Percentiles rank a stretch among this genome's conserved stretches.
Conservation (phyloP, 2,797 vertebrate species). For the Syngnathus rostellatus region DNA sequence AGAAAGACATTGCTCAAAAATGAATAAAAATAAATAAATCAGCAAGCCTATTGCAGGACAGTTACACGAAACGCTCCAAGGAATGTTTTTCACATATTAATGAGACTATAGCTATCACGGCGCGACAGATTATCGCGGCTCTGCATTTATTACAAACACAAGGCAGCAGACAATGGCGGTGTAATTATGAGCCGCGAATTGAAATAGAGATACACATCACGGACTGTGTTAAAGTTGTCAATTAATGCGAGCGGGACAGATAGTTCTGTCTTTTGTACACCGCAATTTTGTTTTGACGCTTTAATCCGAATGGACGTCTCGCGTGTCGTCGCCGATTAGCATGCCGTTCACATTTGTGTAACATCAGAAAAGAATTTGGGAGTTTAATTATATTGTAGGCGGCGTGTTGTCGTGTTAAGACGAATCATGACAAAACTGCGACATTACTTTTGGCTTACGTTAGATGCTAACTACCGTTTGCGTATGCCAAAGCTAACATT, state of each 20-base stretch:
- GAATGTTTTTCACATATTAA: not conserved
- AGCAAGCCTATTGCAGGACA: not conserved
- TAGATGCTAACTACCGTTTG: too few relatives aligned
- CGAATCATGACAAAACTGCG: not conserved
- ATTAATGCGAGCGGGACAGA: too few relatives aligned
- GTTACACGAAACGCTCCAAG: not conserved
- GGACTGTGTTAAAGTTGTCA: conserved; percentile 2
- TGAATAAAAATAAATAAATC: not conserved
- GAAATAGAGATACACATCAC: conserved; percentile 10
- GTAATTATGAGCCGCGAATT: conserved; percentile 7
- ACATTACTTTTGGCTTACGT: not conserved
- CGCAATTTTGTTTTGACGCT: not conserved
- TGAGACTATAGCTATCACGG: conserved; percentile 1
- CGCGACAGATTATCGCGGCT: conserved; percentile 4
- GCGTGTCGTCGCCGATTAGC: not conserved
- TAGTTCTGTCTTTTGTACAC: not conserved
- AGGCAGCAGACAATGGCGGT: conserved; percentile 3
- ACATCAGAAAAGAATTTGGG: not conserved
- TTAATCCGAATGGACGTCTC: not conserved
- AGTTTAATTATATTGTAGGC: not conserved
- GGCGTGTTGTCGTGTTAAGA: not conserved
- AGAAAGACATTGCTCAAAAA: not conserved
- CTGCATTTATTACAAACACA: conserved; percentile 9
- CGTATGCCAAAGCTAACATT: too few relatives aligned
- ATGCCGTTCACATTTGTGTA: not conserved